Conservation (phyloP, 2,113 vertebrate species). For the Centropristis striata region DNA sequence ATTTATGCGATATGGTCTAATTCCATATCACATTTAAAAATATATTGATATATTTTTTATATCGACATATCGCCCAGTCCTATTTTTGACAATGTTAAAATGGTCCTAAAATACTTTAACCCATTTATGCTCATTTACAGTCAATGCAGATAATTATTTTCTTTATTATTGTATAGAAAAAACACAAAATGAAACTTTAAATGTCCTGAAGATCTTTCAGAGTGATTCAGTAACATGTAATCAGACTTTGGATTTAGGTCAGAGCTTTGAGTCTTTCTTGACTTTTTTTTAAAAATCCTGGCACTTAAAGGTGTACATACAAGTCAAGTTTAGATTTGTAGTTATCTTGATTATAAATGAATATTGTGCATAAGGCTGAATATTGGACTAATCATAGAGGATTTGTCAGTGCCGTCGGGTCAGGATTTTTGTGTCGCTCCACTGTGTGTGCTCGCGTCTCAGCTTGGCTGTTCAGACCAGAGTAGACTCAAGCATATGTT, state of each 20-base stretch:
- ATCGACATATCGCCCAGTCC: too few species aligned
- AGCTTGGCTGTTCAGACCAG: constrained; percentile 50
- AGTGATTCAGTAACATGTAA: background rate
- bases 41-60: too few species aligned
- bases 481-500: constrained; percentile 80
- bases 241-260: background rate
- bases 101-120: background rate
- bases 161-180: background rate
- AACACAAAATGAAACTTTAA: background rate
- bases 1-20: too few species aligned
- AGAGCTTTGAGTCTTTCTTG: background rate
- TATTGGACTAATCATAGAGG: constrained; percentile 38
- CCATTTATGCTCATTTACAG: background rate
- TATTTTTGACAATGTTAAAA: background rate
- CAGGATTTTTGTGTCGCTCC: constrained; percentile 40
- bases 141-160: too few species aligned
- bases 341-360: background rate
- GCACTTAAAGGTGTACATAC: background rate
- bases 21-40: too few species aligned
- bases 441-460: constrained; percentile 22
- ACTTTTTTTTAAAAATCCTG: background rate
- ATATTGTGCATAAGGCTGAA: background rate
- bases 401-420: constrained; percentile 47
- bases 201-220: too few species aligned
- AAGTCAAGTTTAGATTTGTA: background rate